Base-by-base conservation (phyloP, 2,888 invertebrate species). In the Parnassius glacialis region DNA sequence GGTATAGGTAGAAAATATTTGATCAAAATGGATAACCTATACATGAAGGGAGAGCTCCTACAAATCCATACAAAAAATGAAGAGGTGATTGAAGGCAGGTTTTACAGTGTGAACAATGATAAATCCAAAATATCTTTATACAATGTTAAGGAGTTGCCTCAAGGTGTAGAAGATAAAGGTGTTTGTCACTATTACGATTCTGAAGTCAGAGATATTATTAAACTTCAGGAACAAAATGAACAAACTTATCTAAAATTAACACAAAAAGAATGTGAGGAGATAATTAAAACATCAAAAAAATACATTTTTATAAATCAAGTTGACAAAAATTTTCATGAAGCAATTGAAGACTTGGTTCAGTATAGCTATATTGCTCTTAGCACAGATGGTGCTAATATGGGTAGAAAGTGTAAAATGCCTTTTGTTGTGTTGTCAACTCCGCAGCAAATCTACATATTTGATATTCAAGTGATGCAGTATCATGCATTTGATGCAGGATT, bases 401-500 rank as follows among this genome's bases (percentile, higher is more conserved):
- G 91, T 0, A 76, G 92, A 52, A 92, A 92, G 70, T 90, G 89
- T 65, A 89, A 88, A 70, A 84, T 92, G 84, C 90, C 92, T 16
- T 87, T 92, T 63, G 65, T 92, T 44, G 84, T 90, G 1, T 59
- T 92, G 55, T 86, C 92, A 5, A 90, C 90, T 60, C 84, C 87
- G 2, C 76, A 78, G 9, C 87, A 91, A 67, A 90, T 92, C 44
- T 92, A 90, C 67, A 90, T 92, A 61, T 92, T 92, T 80, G 92
- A 92, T 68, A 87, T 80, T 56, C 87, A 92, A 79, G 89, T 85
- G 9, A 87, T 92, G 85, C 90, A 90, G 66, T 83, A 83, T 68
- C 86, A 85, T 75, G 91, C 86, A 25, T 92, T 92, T 81, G 87
- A 90, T 71, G 84, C 81, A 64, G 93, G 93, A 2, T 73, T 94